Conservation (phyloP, 1,140 invertebrate genomes). For the Listronotus oregonensis region DNA sequence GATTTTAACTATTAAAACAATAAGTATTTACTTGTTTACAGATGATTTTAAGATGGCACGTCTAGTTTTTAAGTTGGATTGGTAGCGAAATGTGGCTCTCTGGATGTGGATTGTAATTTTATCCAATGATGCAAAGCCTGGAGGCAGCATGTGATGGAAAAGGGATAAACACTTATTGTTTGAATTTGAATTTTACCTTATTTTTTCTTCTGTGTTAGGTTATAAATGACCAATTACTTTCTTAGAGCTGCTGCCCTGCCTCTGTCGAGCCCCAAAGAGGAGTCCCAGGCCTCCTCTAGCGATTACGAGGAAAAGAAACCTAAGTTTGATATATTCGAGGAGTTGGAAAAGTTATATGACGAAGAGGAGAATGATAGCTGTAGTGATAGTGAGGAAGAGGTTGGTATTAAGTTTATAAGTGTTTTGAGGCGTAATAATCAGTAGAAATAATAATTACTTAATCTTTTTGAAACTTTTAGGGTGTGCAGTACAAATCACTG, state of each 20-base stretch:
- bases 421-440: no score
- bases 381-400: constrained; percentile 12
- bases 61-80: background rate
- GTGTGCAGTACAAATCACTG: constrained; percentile 75
- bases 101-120: constrained; percentile 56
- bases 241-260: constrained; percentile 49
- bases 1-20: no score
- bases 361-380: constrained; percentile 42
- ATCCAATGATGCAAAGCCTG: constrained; percentile 65
- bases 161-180: no score
- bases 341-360: constrained; percentile 48
- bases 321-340: constrained; percentile 44
- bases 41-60: constrained; percentile 10
- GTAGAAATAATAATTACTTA: no score
- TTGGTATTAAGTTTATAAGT: no score
- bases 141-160: constrained; percentile 66
- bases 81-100: constrained; percentile 49
- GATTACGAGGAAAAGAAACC: constrained; percentile 28
- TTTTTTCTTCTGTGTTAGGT: no score
- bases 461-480: constrained; percentile 55
- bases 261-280: constrained; percentile 46
- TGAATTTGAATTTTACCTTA: no score
- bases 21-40: no score
- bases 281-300: constrained; percentile 29
- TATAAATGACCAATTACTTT: no score